phyloP scores from a whole-genome alignment of 2,113 vertebrate genomes.

The Paralichthys olivaceus region DNA sequence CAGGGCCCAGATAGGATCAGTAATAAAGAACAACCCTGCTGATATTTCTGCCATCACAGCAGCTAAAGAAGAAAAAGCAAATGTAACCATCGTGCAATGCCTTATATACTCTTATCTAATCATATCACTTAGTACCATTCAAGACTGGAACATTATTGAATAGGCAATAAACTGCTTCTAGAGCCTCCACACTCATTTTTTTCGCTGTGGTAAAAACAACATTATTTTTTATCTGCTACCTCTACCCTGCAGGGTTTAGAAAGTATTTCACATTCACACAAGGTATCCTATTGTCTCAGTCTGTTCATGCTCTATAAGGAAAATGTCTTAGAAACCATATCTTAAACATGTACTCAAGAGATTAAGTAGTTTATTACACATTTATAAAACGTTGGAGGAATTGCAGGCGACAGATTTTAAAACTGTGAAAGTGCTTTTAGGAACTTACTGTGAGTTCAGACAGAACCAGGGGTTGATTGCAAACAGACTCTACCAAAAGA shows the following conservation, averaged over 20 bases:
- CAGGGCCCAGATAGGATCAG: conserved; percentile 52
- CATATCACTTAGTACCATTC: conserved; percentile 34
- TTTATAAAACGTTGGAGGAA: conserved; percentile 4
- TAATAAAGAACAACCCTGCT: conserved; percentile 57
- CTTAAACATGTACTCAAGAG: not conserved
- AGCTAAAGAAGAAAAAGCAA: conserved; percentile 32
- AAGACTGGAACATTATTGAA: conserved; percentile 20
- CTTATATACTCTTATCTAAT: conserved; percentile 25
- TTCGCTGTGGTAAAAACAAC: not conserved
- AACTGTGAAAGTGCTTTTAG: not conserved
- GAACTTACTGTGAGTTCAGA: not conserved
- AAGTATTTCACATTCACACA: not conserved
- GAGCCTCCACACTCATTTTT: conserved; percentile 1
- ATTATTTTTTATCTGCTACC: not conserved
- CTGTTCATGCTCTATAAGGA: not conserved
- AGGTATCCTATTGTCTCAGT: conserved; percentile 1
- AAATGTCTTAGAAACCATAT: not conserved
- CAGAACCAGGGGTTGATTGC: not conserved
- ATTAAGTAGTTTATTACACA: not conserved
- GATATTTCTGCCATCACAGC: conserved; percentile 53
- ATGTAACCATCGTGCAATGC: not conserved
- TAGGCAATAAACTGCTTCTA: conserved; percentile 14
- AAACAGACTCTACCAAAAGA: not conserved
- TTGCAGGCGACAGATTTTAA: not conserved
- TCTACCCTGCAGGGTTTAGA: not conserved